Evolutionary conservation across 2,797 vertebrate genomes (phyloP), one percentile per base, ranked within the genome.

Genomic region (Hafferia zeledoni): DNA sequence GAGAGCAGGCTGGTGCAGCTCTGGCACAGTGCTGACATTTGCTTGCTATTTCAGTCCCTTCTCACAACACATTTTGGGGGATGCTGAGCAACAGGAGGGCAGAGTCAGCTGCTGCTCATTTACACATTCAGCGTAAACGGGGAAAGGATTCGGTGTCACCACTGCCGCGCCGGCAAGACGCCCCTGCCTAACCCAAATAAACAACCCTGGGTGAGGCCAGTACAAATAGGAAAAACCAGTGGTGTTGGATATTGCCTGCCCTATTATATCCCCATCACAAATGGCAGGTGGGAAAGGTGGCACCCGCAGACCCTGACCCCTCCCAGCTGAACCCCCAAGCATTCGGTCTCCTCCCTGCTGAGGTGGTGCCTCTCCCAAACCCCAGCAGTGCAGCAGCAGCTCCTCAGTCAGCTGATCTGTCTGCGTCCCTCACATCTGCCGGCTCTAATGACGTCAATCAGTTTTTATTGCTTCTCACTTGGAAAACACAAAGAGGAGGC

Each of bases 381-480:
- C 18, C 28, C 63, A 70, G 86, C 83, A 74, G 71, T 50, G 43
- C 12, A 71, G 27, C 89, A 80, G 75, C 91, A 81, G 57, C 85
- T 78, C 91, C 33, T 50, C 85, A 57, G 82, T 91, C 87, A 80
- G 81, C 92, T 94, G 94, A 85, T 89, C 47, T 59, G 83, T 43
- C 83, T 93, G 92, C 52, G 64, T 82, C 95, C 49, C 1, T 92
- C 95, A 92, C 92, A 93, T 92, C 91, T 96, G 95, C 94, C 1
- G n/a, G 43, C 82, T 79, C 55, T 78, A 55, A 43, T 95, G 92
- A 95, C 87, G 82, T 95, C 83, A 96, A 86, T 89, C 92, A 86
- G 92, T 52, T 82, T 95, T 92, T 93, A 89, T 91, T 83, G 93
- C 92, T 91, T 69, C 90, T 89, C 87, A 41, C 94, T 95, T 85